Percentiles rank a stretch among this genome's conserved stretches.
These are phyloP conservation scores for Butorides virescens DNA, from an alignment of 2,113 vertebrate species.

Conservation along the genomic window DNA sequence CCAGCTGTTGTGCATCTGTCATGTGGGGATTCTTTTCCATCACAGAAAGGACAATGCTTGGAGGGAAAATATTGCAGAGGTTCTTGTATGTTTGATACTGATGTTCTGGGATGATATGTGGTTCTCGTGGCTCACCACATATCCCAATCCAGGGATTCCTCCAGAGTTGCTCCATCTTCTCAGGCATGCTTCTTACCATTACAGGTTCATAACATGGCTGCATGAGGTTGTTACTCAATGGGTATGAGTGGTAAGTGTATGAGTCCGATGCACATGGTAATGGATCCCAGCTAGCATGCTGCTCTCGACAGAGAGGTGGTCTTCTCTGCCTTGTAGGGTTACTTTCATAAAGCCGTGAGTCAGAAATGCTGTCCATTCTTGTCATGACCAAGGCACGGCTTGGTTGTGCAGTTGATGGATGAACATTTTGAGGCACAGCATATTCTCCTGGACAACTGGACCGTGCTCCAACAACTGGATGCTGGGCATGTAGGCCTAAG, in stretches of 20 bases:
- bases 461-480: conserved; percentile 82
- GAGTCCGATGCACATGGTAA: conserved; percentile 87
- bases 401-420: conserved; percentile 84
- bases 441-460: conserved; percentile 96
- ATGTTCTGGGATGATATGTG: conserved; percentile 90
- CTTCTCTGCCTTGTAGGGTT: conserved; percentile 91
- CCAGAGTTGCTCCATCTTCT: conserved; percentile 99
- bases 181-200: conserved; percentile 97
- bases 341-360: conserved; percentile 94
- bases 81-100: conserved; percentile 98
- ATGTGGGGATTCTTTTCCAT: conserved; percentile 99
- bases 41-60: conserved; percentile 91
- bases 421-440: conserved; percentile 82
- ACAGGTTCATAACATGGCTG: conserved; percentile 93
- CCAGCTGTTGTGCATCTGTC: conserved; percentile 95
- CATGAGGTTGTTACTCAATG: conserved; percentile 90
- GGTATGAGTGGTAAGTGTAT: conserved; percentile 89
- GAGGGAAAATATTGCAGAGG: conserved; percentile 98
- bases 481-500: conserved; percentile 87
- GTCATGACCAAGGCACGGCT: conserved; percentile 97
- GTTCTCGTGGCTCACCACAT: conserved; percentile 85
- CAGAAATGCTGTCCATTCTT: conserved; percentile 97
- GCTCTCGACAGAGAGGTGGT: conserved; percentile 95
- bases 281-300: conserved; percentile 97
- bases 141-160: conserved; percentile 90